Evolutionary conservation across 2,888 invertebrate species (phyloP).

Genomic region (Thysanoteuthis rhombus): DNA sequence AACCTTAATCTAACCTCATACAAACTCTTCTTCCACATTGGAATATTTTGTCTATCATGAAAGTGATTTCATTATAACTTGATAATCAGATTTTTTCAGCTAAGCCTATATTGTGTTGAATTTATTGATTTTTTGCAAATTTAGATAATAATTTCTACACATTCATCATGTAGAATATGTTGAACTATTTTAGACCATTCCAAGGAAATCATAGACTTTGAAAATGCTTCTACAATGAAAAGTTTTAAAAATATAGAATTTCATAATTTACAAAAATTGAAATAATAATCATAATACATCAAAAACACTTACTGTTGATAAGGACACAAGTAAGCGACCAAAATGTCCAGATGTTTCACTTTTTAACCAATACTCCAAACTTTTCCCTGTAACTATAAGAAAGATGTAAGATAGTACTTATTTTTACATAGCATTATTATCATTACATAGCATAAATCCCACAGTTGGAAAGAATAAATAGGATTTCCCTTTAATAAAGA

Average conservation of each 20-base stretch:
- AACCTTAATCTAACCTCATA: too few relatives aligned
- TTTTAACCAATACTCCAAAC: slow-evolving; percentile 64
- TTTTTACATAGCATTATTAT: too few relatives aligned
- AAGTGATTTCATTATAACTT: too few relatives aligned
- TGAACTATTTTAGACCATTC: not conserved
- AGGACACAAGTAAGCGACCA: slow-evolving; percentile 56
- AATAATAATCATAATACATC: not conserved
- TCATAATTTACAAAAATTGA: not conserved
- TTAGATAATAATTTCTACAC: too few relatives aligned
- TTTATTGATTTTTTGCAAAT: too few relatives aligned
- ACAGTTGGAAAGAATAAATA: not conserved
- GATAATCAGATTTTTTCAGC: too few relatives aligned
- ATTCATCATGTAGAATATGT: too few relatives aligned
- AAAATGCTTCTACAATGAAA: not conserved
- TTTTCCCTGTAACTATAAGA: slow-evolving; percentile 42
- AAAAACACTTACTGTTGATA: not conserved
- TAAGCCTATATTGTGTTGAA: too few relatives aligned
- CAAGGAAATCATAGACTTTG: not conserved
- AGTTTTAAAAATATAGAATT: not conserved
- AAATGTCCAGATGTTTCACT: slow-evolving; percentile 67
- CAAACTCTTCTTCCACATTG: too few relatives aligned
- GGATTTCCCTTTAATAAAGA: not conserved
- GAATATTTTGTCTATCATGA: too few relatives aligned
- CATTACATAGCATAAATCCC: not conserved
- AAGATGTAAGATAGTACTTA: not conserved